Conservation (phyloP, 2,888 invertebrate species). For the Drosophila buzzatii region DNA sequence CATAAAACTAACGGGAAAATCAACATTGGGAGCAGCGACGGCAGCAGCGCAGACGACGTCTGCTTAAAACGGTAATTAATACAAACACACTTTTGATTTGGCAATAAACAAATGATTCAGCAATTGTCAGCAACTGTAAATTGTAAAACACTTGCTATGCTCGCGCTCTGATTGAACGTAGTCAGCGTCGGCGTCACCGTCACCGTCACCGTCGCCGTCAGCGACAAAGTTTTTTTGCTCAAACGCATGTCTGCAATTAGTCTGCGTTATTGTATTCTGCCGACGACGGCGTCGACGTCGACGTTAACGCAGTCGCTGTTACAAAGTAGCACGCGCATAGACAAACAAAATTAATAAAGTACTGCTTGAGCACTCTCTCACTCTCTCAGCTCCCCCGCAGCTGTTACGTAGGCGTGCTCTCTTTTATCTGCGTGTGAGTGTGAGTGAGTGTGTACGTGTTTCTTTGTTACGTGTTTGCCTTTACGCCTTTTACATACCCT, state of each 20-base stretch:
- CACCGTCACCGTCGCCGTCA: conserved; percentile 27
- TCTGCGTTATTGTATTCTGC: conserved; percentile 58
- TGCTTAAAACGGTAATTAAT: conserved; percentile 80
- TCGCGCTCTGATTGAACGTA: conserved; percentile 59
- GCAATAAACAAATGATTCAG: conserved; percentile 80
- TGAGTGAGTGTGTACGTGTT: not conserved
- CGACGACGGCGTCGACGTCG: conserved; percentile 6
- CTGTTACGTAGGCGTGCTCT: conserved; percentile 6
- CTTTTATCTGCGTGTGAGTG: conserved; percentile 1
- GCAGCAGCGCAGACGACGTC: conserved; percentile 27
- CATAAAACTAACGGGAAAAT: conserved; percentile 39
- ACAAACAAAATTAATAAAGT: conserved; percentile 32
- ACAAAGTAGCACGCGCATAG: conserved; percentile 71
- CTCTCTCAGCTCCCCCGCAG: conserved; percentile 15
- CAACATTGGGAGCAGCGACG: conserved; percentile 10
- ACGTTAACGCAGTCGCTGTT: conserved; percentile 29
- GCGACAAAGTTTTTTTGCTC: conserved; percentile 58
- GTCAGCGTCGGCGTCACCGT: conserved; percentile 21
- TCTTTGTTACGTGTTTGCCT: conserved; percentile 48
- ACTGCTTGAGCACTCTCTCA: conserved; percentile 4
- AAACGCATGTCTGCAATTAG: conserved; percentile 79
- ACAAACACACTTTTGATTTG: conserved; percentile 76
- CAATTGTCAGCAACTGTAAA: conserved; percentile 75
- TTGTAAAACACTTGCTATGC: conserved; percentile 67
- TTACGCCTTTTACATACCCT: conserved; percentile 68